Evolutionary conservation across 37 sponge, comb jelly and placozoan species (phyloP).

Genomic region (Cliona cf. orientalis): DNA sequence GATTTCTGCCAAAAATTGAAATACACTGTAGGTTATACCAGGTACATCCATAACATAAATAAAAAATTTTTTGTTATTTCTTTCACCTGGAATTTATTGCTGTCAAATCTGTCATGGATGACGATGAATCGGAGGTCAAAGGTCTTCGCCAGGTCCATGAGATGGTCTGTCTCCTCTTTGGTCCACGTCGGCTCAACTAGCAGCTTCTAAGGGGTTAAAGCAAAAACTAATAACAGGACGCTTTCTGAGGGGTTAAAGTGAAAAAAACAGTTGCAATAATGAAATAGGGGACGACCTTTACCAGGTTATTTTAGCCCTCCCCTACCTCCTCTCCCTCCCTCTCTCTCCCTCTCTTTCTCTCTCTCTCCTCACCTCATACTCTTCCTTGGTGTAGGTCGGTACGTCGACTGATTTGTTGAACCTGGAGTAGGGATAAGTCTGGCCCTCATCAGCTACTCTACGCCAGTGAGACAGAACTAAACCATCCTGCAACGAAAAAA

Average conservation of each 20-base stretch:
- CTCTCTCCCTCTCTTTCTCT: no score
- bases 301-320: no score
- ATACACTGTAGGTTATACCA: background rate
- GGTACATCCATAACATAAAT: no score
- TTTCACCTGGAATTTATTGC: conserved; percentile 38
- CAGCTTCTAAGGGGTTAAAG: conserved; percentile 15
- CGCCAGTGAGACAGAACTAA: conserved; percentile 83
- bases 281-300: no score
- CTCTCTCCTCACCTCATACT: conserved; percentile 59
- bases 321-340: no score
- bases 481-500: conserved; percentile 75
- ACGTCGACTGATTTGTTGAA: conserved; percentile 75
- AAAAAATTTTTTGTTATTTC: no score
- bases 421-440: conserved; percentile 84
- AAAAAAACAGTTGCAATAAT: no score
- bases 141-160: conserved; percentile 81
- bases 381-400: conserved; percentile 77
- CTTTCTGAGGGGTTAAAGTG: no score
- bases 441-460: conserved; percentile 83
- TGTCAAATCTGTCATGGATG: conserved; percentile 78
- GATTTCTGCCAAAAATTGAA: background rate
- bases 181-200: conserved; percentile 69
- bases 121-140: conserved; percentile 80
- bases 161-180: conserved; percentile 86
- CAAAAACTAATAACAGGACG: no score